Percentiles rank a stretch among this genome's conserved stretches.
Evolutionary conservation across 1,140 invertebrate genomes (phyloP).

Genomic region (Psilanteris sp.): DNA sequence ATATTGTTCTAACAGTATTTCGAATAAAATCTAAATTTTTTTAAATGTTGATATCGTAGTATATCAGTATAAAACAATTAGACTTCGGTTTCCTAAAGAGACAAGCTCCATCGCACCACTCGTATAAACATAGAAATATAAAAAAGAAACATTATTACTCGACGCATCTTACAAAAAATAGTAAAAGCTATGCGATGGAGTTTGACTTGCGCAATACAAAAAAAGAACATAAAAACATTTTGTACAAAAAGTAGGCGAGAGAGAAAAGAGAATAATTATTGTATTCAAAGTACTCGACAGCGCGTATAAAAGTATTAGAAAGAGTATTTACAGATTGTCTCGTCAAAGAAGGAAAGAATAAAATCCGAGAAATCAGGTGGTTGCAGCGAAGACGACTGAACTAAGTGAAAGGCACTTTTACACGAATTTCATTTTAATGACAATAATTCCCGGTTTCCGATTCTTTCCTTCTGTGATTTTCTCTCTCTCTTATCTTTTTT

Average conservation of each 20-base stretch:
- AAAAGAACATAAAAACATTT: constrained; percentile 78
- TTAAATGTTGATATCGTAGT: background rate
- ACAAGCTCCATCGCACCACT: constrained; percentile 67
- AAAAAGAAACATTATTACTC: constrained; percentile 45
- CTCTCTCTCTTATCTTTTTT: constrained; percentile 21
- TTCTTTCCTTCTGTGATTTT: constrained; percentile 25
- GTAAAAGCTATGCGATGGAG: constrained; percentile 58
- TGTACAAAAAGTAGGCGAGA: constrained; percentile 77
- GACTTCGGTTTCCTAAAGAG: constrained; percentile 55
- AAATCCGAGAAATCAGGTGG: constrained; percentile 17
- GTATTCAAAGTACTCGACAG: constrained; percentile 70
- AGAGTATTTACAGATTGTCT: constrained; percentile 74
- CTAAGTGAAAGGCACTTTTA: constrained; percentile 39
- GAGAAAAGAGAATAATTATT: constrained; percentile 71
- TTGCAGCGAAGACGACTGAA: constrained; percentile 29
- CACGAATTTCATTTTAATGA: constrained; percentile 13
- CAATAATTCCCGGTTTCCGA: constrained; percentile 12
- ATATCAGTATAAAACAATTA: constrained; percentile 18
- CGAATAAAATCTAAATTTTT: constrained; percentile 4
- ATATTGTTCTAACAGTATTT: constrained; percentile 5
- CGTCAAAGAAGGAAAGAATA: constrained; percentile 30
- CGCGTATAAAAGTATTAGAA: constrained; percentile 65
- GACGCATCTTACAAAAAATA: constrained; percentile 68
- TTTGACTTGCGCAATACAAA: constrained; percentile 60
- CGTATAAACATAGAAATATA: constrained; percentile 67